Conservation (phyloP, 2,113 vertebrate genomes). For the cattle (Bos taurus) region DNA sequence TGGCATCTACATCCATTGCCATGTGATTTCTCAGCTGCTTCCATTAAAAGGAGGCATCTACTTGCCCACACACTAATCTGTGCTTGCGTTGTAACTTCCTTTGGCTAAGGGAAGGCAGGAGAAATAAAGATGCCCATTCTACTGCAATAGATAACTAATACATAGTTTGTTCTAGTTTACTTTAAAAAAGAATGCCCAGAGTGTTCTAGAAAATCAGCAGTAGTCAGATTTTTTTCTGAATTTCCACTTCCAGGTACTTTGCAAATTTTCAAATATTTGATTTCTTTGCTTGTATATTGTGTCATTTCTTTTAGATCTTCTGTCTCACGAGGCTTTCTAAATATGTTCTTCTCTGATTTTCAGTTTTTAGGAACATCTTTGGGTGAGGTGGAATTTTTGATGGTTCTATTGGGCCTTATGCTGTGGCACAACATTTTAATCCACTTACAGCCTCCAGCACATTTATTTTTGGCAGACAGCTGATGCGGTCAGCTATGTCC, state of each 20-base stretch:
- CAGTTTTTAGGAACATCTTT: slow-evolving; percentile 23
- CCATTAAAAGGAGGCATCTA: neutral
- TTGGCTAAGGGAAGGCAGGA: neutral
- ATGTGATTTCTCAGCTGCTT: neutral
- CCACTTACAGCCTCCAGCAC: slow-evolving; percentile 29
- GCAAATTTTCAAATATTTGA: slow-evolving; percentile 26
- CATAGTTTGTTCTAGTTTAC: neutral
- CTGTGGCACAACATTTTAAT: slow-evolving; percentile 36
- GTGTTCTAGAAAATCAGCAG: neutral
- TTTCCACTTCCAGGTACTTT: neutral
- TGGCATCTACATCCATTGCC: neutral
- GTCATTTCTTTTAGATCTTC: neutral
- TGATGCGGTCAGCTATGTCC: neutral
- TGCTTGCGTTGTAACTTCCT: neutral
- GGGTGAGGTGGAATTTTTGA: neutral
- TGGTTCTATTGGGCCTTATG: neutral
- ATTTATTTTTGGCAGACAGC: slow-evolving; percentile 25
- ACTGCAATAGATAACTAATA: neutral
- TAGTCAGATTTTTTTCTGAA: neutral
- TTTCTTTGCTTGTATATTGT: neutral
- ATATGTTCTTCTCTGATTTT: neutral
- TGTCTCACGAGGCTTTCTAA: neutral
- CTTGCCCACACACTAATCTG: neutral
- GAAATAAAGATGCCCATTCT: neutral
- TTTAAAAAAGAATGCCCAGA: neutral